These are phyloP conservation scores for Isichthys henryi DNA, from an alignment of 2,113 vertebrate genomes.

Conservation along the genomic window DNA sequence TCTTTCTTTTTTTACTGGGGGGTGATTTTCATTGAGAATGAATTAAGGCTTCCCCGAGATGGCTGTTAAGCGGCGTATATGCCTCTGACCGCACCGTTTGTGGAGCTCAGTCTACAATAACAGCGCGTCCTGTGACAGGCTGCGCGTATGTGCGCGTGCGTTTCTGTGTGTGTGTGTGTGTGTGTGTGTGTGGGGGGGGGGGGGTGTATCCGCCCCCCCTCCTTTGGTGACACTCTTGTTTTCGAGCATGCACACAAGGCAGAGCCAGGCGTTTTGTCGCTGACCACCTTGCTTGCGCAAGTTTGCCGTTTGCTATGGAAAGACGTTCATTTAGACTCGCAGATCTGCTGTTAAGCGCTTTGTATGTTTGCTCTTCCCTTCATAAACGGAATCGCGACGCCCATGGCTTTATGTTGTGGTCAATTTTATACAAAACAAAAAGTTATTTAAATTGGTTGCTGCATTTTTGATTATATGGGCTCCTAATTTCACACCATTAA, in stretches of 20 bases:
- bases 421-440: neutral
- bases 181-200: neutral
- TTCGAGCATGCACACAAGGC: slow-evolving; percentile 16
- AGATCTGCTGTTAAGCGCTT: neutral
- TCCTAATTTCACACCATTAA: neutral
- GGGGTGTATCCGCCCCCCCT: neutral
- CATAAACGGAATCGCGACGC: neutral
- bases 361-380: neutral
- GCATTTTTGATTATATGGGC: neutral
- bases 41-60: no score
- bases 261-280: neutral
- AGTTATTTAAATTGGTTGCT: neutral
- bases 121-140: slow-evolving; percentile 13
- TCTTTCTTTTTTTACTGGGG: neutral
- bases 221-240: slow-evolving; percentile 13
- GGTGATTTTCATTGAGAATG: neutral
- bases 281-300: neutral
- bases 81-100: neutral
- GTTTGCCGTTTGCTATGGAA: neutral
- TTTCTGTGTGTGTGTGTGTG: neutral
- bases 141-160: neutral
- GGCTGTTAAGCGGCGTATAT: neutral
- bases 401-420: neutral
- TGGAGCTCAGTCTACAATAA: neutral
- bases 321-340: neutral